A percentile compares a stretch with the other conserved stretches of the same genome.
Conservation (phyloP, 1,140 invertebrate species). For the Solenopsis invicta region DNA sequence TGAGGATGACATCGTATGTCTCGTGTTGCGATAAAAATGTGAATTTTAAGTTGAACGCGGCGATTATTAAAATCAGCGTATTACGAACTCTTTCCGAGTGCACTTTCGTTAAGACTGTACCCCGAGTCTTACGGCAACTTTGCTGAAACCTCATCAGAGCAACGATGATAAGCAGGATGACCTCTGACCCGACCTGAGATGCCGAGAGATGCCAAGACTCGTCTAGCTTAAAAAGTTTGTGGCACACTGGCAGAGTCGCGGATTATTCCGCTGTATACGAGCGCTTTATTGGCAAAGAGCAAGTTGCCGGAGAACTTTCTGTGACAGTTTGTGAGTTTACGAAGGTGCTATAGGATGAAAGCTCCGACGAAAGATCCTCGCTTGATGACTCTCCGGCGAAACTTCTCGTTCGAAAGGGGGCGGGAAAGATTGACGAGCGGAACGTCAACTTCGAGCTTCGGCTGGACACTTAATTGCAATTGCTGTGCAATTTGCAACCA, state of each 20-base stretch:
- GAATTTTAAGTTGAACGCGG: background rate
- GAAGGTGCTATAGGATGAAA: background rate
- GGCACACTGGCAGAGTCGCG: background rate
- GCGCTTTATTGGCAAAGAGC: constrained; percentile 22
- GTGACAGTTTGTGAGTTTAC: constrained; percentile 37
- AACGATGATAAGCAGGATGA: background rate
- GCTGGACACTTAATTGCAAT: constrained; percentile 20
- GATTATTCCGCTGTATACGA: constrained; percentile 42
- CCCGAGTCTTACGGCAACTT: constrained; percentile 20
- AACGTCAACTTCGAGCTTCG: background rate
- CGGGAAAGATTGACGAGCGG: background rate
- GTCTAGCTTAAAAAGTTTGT: constrained; percentile 30
- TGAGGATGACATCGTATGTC: background rate
- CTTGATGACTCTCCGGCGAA: background rate
- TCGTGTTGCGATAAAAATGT: background rate
- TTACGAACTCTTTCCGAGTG: background rate
- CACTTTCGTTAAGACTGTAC: background rate
- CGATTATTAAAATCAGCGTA: constrained; percentile 30
- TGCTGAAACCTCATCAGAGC: background rate
- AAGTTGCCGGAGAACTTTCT: constrained; percentile 7
- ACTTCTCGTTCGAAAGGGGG: background rate
- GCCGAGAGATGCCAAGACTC: background rate
- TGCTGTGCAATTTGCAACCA: constrained; percentile 13
- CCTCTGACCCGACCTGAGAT: background rate
- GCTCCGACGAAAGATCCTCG: background rate